phyloP scores from a whole-genome alignment of 1,140 invertebrate species.

The Philaenus spumarius region DNA sequence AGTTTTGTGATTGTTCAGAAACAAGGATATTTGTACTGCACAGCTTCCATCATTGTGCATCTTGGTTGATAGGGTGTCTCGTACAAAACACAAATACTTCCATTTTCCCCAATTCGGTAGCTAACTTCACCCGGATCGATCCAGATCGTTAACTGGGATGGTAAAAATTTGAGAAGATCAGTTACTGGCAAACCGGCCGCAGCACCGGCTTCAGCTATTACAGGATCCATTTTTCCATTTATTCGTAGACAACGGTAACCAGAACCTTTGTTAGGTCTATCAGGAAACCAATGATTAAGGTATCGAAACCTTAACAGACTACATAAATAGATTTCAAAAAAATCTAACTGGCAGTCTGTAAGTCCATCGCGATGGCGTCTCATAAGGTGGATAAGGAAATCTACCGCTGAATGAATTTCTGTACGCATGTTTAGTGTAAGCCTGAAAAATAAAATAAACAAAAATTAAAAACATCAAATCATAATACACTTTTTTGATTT shows the following conservation, averaged over 20 bases:
- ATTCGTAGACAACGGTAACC: conserved; percentile 59
- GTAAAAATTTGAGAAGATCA: conserved; percentile 49
- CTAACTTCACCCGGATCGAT: conserved; percentile 60
- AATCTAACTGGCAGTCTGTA: conserved; percentile 45
- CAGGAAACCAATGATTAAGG: conserved; percentile 59
- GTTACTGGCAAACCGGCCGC: conserved; percentile 46
- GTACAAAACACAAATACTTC: conserved; percentile 52
- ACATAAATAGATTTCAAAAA: conserved; percentile 48
- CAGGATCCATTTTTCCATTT: conserved; percentile 60
- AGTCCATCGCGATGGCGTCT: conserved; percentile 44
- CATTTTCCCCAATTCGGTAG: conserved; percentile 62
- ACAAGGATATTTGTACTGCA: not conserved
- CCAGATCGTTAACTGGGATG: conserved; percentile 61
- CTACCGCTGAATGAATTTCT: conserved; percentile 56
- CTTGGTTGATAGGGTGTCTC: not conserved
- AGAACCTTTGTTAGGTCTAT: conserved; percentile 54
- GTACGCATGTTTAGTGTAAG: conserved; percentile 42
- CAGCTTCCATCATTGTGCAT: not conserved
- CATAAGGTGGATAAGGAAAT: conserved; percentile 55
- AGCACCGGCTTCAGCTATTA: conserved; percentile 50
- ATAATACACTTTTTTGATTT: no score
- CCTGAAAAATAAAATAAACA: no score
- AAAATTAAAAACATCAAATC: no score
- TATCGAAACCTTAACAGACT: conserved; percentile 49
- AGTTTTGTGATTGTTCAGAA: no score